Conservation (phyloP, 2,888 invertebrate species). For the Apamea crenata region DNA sequence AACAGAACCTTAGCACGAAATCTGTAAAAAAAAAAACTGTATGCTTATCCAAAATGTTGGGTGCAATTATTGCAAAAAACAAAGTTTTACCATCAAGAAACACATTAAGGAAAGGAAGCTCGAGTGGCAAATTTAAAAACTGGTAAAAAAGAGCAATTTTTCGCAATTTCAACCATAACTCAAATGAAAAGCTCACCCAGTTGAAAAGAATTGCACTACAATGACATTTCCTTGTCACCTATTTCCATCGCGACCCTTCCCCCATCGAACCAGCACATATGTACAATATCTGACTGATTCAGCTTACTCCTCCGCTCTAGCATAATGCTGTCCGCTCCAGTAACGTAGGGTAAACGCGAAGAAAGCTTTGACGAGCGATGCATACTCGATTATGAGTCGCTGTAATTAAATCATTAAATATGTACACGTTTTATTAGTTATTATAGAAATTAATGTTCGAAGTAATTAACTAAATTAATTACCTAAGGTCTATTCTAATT, state of each 20-base stretch:
- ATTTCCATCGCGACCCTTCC: not conserved
- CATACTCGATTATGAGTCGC: conserved; percentile 70
- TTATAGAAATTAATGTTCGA: conserved; percentile 17
- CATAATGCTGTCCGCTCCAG: conserved; percentile 53
- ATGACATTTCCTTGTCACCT: conserved; percentile 7
- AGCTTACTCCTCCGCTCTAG: conserved; percentile 35
- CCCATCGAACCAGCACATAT: not conserved
- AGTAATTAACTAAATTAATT: conserved; percentile 19
- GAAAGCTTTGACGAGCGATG: conserved; percentile 75
- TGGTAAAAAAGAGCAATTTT: too few relatives aligned
- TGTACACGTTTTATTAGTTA: conserved; percentile 53
- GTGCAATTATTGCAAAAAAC: too few relatives aligned
- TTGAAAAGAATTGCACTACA: not conserved
- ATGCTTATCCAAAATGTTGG: too few relatives aligned
- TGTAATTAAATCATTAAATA: conserved; percentile 58
- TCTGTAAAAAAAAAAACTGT: too few relatives aligned
- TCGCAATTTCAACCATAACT: too few relatives aligned
- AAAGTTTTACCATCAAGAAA: too few relatives aligned
- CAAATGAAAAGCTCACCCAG: too few relatives aligned
- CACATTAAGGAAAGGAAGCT: too few relatives aligned
- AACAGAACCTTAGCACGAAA: too few relatives aligned
- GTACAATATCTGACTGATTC: conserved; percentile 24
- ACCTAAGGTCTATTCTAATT: not conserved
- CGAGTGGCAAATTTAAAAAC: too few relatives aligned
- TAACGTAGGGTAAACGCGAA: conserved; percentile 69